phyloP scores from a whole-genome alignment of 2,113 vertebrate species.

The Proterorhinus semilunaris region DNA sequence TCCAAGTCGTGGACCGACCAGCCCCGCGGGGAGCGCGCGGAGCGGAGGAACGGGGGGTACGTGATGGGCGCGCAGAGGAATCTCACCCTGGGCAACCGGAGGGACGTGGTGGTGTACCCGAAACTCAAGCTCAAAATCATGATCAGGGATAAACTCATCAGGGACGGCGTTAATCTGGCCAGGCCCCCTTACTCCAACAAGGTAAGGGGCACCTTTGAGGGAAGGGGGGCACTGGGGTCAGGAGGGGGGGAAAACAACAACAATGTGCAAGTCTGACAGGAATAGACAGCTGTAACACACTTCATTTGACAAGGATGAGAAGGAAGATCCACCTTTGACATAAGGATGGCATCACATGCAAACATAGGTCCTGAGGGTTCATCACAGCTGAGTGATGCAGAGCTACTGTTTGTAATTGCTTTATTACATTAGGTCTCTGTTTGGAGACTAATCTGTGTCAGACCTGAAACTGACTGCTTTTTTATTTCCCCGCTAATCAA shows the following conservation, averaged over 20 bases:
- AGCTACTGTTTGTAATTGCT: background rate
- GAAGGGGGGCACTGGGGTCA: background rate
- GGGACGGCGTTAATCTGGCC: slow-evolving; percentile 90
- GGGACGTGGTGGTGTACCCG: slow-evolving; percentile 84
- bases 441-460: background rate
- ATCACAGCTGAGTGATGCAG: background rate
- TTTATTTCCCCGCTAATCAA: background rate
- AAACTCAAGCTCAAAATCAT: slow-evolving; percentile 96
- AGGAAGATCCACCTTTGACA: background rate
- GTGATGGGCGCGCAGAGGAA: slow-evolving; percentile 69
- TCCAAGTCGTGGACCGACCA: slow-evolving; percentile 78
- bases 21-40: slow-evolving; percentile 58
- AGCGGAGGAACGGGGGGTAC: slow-evolving; percentile 52
- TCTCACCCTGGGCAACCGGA: slow-evolving; percentile 74
- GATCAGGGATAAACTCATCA: slow-evolving; percentile 94
- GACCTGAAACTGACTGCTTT: background rate
- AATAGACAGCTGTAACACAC: too few relatives aligned
- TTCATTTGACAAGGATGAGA: background rate
- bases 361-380: background rate
- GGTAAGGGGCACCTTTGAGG: slow-evolving; percentile 75
- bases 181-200: slow-evolving; percentile 91
- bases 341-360: background rate
- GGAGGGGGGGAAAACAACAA: background rate
- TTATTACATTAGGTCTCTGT: background rate
- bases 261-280: background rate